A percentile compares a stretch with the other conserved stretches of the same genome.
phyloP scores from a whole-genome alignment of 2,113 vertebrate genomes.

The Thamnophis sirtalis region DNA sequence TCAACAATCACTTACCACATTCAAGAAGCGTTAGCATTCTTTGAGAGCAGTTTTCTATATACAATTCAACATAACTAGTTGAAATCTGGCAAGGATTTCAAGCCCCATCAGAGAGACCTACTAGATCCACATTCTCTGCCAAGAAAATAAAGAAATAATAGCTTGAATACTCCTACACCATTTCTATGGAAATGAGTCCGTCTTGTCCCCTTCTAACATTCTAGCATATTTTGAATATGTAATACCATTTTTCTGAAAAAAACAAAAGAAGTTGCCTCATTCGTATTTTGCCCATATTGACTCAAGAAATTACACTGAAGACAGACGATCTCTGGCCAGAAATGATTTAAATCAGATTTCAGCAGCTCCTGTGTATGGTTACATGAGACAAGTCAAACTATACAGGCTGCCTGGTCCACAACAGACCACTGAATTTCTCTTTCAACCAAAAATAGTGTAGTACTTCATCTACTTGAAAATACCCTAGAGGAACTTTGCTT shows the following conservation, averaged over 20 bases:
- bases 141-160: background rate
- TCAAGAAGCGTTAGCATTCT: background rate
- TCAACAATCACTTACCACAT: background rate
- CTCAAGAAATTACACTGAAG: background rate
- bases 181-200: background rate
- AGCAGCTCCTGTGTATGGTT: background rate
- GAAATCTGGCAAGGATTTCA: background rate
- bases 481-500: background rate
- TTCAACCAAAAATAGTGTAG: background rate
- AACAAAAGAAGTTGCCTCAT: background rate
- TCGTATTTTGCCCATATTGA: background rate
- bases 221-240: background rate
- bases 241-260: background rate
- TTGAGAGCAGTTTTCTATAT: background rate
- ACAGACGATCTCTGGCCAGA: background rate
- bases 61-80: background rate
- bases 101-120: background rate
- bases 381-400: background rate
- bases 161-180: background rate
- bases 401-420: background rate
- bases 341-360: background rate
- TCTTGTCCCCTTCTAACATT: background rate
- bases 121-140: background rate
- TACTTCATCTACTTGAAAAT: background rate
- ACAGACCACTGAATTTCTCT: background rate